Conservation (phyloP, 1,140 invertebrate genomes). For the Mamestra configurata region DNA sequence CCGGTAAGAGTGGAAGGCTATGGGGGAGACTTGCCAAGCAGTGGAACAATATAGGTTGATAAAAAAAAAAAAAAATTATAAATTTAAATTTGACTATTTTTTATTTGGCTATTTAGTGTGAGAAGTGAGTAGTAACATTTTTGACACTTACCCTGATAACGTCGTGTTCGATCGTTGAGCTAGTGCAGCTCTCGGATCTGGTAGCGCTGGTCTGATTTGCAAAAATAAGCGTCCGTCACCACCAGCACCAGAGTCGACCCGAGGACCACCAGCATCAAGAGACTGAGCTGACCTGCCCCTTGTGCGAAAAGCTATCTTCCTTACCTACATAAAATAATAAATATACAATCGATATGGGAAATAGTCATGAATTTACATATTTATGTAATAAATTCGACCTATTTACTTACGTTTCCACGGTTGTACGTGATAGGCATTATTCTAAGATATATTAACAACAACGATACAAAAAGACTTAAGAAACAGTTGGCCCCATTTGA, state of each 20-base stretch:
- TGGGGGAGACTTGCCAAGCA: too few relatives aligned
- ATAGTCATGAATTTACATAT: constrained; percentile 22
- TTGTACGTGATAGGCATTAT: constrained; percentile 84
- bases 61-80: not conserved
- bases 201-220: constrained; percentile 84
- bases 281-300: constrained; percentile 85
- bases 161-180: constrained; percentile 75
- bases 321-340: constrained; percentile 69
- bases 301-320: constrained; percentile 81
- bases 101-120: too few relatives aligned
- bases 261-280: constrained; percentile 74
- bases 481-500: constrained; percentile 74
- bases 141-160: constrained; percentile 68
- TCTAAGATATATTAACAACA: constrained; percentile 62
- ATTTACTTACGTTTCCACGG: constrained; percentile 82
- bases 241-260: constrained; percentile 68
- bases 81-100: too few relatives aligned
- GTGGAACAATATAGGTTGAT: too few relatives aligned
- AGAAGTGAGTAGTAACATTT: too few relatives aligned
- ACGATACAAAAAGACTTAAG: constrained; percentile 61
- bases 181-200: constrained; percentile 72
- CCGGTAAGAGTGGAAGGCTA: too few relatives aligned
- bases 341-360: not conserved
- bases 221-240: constrained; percentile 83
- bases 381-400: constrained; percentile 33